Conservation (phyloP, 2,797 vertebrate species). For the Chlorospingus flavigularis region DNA sequence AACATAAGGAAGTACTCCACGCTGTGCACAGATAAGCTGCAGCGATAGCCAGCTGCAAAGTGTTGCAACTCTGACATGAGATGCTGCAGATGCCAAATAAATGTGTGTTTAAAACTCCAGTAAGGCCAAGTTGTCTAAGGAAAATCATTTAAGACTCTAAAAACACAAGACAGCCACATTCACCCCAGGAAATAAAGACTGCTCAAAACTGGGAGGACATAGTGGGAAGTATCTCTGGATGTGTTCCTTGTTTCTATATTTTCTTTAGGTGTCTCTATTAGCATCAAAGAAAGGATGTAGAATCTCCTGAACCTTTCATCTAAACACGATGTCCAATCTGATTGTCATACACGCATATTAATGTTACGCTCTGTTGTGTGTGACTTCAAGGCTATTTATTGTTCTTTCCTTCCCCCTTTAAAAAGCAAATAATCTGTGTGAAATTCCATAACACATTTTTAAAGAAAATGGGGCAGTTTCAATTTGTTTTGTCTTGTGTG, state of each 20-base stretch:
- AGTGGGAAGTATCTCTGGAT: not conserved
- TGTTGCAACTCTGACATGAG: not conserved
- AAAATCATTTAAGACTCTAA: not conserved
- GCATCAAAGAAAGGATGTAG: not conserved
- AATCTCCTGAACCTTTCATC: not conserved
- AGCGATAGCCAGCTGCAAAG: not conserved
- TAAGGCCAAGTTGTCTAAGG: not conserved
- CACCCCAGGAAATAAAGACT: not conserved
- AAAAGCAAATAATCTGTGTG: not conserved
- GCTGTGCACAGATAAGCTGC: not conserved
- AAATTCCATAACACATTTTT: not conserved
- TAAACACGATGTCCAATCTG: not conserved
- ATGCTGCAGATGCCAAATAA: not conserved
- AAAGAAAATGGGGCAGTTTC: not conserved
- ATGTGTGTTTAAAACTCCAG: not conserved
- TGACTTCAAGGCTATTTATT: not conserved
- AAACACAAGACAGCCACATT: not conserved
- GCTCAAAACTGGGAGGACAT: not conserved
- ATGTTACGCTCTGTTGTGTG: not conserved
- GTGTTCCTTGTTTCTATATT: not conserved
- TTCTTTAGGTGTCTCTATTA: not conserved
- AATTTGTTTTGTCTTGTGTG: not conserved
- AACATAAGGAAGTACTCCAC: not conserved
- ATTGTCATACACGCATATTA: not conserved
- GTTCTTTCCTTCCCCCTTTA: not conserved